A percentile compares a stretch with the other conserved stretches of the same genome.
These are phyloP conservation scores for Rhaphigaster nebulosa DNA, from an alignment of 2,888 invertebrate species.

Conservation along the genomic window DNA sequence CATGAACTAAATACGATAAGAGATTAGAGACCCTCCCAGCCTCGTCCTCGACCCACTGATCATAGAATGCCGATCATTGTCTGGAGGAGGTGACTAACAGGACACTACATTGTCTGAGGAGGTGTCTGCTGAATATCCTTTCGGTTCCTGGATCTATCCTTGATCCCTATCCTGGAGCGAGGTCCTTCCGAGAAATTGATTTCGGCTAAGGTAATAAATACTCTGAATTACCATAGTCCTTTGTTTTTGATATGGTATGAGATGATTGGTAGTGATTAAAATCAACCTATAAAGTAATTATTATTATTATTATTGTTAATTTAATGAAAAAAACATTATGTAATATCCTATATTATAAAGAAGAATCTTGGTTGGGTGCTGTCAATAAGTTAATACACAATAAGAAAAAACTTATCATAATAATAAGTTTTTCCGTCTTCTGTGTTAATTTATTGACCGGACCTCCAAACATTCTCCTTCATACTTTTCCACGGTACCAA, in stretches of 20 bases:
- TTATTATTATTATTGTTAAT: too few species aligned
- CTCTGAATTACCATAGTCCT: background rate
- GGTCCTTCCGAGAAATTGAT: constrained; percentile 12
- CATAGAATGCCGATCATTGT: background rate
- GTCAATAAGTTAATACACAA: too few species aligned
- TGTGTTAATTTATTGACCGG: too few species aligned
- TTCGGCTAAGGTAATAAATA: background rate
- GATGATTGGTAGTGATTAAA: background rate
- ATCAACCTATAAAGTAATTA: background rate
- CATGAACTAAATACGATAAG: too few species aligned
- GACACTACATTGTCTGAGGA: background rate
- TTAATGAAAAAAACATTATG: too few species aligned
- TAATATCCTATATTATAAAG: too few species aligned
- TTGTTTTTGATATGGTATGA: background rate
- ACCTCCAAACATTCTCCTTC: too few species aligned
- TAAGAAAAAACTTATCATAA: too few species aligned
- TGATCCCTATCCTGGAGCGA: background rate
- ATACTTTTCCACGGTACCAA: too few species aligned
- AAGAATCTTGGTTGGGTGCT: too few species aligned
- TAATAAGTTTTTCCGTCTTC: too few species aligned
- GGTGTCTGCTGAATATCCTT: background rate
- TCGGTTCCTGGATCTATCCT: background rate
- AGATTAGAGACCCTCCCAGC: background rate
- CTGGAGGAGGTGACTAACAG: constrained; percentile 17
- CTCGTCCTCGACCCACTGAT: constrained; percentile 33